Conservation (phyloP, 2,113 vertebrate genomes). For the Sturnira hondurensis region DNA sequence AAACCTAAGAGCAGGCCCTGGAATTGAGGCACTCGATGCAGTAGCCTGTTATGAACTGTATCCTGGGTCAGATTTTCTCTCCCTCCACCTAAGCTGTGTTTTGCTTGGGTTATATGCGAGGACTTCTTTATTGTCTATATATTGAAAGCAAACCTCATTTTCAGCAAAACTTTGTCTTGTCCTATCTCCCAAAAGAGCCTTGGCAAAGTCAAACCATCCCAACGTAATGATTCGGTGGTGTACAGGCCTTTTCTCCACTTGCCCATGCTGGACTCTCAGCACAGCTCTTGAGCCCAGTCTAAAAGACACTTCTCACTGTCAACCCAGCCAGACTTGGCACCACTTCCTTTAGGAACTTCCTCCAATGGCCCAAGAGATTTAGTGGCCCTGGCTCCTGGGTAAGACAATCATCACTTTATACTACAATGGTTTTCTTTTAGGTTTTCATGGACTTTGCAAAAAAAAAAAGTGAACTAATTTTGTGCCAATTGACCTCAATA, state of each 20-base stretch:
- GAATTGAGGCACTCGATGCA: background rate
- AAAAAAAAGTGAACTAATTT: no score
- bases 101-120: background rate
- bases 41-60: background rate
- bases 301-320: no score
- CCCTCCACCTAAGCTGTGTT: background rate
- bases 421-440: background rate
- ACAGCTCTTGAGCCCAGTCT: background rate
- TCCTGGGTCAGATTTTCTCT: background rate
- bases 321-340: background rate
- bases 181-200: background rate
- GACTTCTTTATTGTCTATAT: background rate
- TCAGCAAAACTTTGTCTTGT: background rate
- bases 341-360: background rate
- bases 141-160: background rate
- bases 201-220: background rate
- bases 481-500: background rate
- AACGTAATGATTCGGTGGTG: background rate
- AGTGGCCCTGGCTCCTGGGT: background rate
- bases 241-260: background rate
- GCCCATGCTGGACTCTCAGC: background rate
- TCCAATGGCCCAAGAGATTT: background rate
- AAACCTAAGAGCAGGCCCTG: background rate
- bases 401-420: background rate
- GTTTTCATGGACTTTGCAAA: background rate